Evolutionary conservation across 2,797 vertebrate species (phyloP), one percentile per base, ranked within the genome.

Genomic region (Discoglossus pictus): DNA sequence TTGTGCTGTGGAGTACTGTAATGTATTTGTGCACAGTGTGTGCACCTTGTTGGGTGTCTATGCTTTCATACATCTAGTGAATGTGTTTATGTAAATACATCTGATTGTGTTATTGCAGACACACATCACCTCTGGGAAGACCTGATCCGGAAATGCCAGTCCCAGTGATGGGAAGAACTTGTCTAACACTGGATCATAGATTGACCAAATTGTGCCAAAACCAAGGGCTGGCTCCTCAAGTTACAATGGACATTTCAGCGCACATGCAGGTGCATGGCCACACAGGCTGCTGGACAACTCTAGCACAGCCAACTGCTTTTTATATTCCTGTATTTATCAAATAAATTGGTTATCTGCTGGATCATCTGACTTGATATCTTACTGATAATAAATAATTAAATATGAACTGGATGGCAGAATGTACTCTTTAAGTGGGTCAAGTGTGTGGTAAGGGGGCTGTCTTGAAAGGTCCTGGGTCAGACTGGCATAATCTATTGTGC

Each of bases 311-410:
- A 21, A 31, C 24, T 15, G 24, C 39, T 54, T 65, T 65, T 65
- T 54, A 23, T 44, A 24, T 54, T 34, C 15, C 7, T 46, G n/a
- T 54, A 23, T 65, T 46, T 65, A 54, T 54, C 46, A 3, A 65
- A 54, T 65, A 65, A 54, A 31, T 9, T 31, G 27, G 9, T 31
- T 31, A 31, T 31, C 4, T 31, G 27, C 27, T 31, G 9, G 4
- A 9, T 31, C 4, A 9, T 31, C 4, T 31, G 9, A 4, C 27
- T 31, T 31, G 27, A 31, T 4, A n/a, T n/a, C n/a, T n/a, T n/a
- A n/a, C n/a, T n/a, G n/a, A n/a, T n/a, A n/a, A n/a, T n/a, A n/a
- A n/a, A n/a, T n/a, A n/a, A n/a, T n/a, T n/a, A n/a, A n/a, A n/a
- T n/a, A n/a, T n/a, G n/a, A n/a, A n/a, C n/a, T n/a, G n/a, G n/a